phyloP scores from a whole-genome alignment of 1,140 invertebrate genomes.

The Drosophila ficusphila region DNA sequence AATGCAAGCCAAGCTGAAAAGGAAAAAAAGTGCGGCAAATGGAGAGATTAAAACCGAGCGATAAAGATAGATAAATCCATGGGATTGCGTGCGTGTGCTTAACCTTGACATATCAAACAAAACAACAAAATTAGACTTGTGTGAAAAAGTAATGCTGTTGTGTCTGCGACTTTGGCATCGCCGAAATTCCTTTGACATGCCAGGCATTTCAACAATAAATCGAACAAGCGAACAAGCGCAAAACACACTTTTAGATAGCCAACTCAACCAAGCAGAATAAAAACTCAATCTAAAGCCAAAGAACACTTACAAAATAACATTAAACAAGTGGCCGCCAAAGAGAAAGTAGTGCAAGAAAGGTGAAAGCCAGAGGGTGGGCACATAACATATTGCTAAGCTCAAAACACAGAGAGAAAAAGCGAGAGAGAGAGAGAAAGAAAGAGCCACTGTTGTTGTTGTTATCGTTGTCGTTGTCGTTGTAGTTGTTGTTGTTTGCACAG shows the following conservation, averaged over 20 bases:
- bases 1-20: not conserved
- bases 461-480: conserved; percentile 14
- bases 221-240: conserved; percentile 7
- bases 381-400: conserved; percentile 58
- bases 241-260: not conserved
- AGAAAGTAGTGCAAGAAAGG: conserved; percentile 11
- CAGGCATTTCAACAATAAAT: conserved; percentile 15
- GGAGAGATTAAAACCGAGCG: conserved; percentile 10
- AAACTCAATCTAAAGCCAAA: not conserved
- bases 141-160: conserved; percentile 3
- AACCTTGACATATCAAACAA: conserved; percentile 76
- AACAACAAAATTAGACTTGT: conserved; percentile 20
- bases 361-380: conserved; percentile 4
- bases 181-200: conserved; percentile 31
- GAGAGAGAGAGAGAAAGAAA: not conserved
- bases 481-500: not conserved
- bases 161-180: conserved; percentile 1
- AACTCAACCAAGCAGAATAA: not conserved
- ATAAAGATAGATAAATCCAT: conserved; percentile 15
- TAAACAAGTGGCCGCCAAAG: conserved; percentile 46
- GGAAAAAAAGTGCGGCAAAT: conserved; percentile 14
- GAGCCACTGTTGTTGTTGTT: no score
- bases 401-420: conserved; percentile 2
- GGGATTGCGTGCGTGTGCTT: conserved; percentile 47
- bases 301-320: conserved; percentile 4